Base-by-base conservation (phyloP, 2,797 vertebrate genomes). In the Morelia viridis region DNA sequence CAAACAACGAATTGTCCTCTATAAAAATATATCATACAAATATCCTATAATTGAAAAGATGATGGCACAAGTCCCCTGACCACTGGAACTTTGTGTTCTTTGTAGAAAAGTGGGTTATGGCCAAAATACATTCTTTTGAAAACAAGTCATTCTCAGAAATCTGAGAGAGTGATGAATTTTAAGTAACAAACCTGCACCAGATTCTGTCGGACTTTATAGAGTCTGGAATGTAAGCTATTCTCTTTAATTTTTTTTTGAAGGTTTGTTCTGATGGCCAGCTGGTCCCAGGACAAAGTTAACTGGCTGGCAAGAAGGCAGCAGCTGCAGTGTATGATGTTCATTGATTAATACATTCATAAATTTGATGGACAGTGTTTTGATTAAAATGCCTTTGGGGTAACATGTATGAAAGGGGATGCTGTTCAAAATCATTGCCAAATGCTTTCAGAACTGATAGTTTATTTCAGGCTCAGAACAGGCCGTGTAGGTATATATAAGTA, bases 381-480 rank as follows among this genome's bases (percentile, higher is more conserved):
- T 85, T 68, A 71, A 85, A 92, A 86, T 85, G 56, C 26, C 41
- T 68, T 85, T 89, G 83, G 28, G 62, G 71, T 80, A 80, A 24
- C 24, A 11, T 80, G 41, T 46, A 22, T 76, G 35, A 46, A 46
- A 28, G 28, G 26, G 68, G 35, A 0, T 24, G 19, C 62, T 92
- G 60, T 89, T 92, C 91, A 61, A 61, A 88, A 85, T 41, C 19
- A 19, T 86, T 89, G 80, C 88, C 88, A 89, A 83, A 83, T 50
- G 17, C 31, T 87, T 76, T 80, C 28, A 80, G 84, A 76, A 85
- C 35, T n/a, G 53, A n/a, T 89, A 41, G n/a, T 60, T 89, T 56
- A 71, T 85, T 24, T 22, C 62, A 68, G 56, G 17, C 61, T 60
- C 50, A 10, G 19, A 85, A 65, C 5, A 85, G 61, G 15, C 11